phyloP scores from a whole-genome alignment of 2,888 invertebrate genomes.

The Athalia rosae region DNA sequence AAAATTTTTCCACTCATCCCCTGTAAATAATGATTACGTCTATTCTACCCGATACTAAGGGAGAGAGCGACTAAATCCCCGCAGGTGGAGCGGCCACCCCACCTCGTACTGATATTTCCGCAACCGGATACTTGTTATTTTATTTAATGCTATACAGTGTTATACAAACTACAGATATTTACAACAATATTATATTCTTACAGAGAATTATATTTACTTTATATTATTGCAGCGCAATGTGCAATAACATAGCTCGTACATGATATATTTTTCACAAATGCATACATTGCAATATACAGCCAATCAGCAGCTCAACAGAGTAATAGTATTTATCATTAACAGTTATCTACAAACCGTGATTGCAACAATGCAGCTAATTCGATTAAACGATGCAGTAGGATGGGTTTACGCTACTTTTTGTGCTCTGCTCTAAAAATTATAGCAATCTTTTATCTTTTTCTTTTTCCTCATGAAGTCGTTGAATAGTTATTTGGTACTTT shows the following conservation, averaged over 20 bases:
- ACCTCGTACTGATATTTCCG: constrained; percentile 72
- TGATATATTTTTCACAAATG: constrained; percentile 55
- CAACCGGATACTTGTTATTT: constrained; percentile 72
- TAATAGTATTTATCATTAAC: constrained; percentile 70
- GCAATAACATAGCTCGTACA: constrained; percentile 69
- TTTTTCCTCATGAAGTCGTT: not conserved
- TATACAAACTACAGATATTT: constrained; percentile 74
- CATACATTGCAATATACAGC: constrained; percentile 70
- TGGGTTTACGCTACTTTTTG: constrained; percentile 6
- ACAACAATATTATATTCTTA: constrained; percentile 74
- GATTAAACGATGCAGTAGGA: constrained; percentile 62
- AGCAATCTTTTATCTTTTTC: not conserved
- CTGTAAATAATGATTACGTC: constrained; percentile 35
- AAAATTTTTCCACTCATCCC: not conserved
- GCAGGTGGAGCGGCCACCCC: constrained; percentile 73
- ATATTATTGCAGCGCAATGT: constrained; percentile 70
- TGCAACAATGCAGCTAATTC: constrained; percentile 71
- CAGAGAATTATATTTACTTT: constrained; percentile 74
- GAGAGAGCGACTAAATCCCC: constrained; percentile 60
- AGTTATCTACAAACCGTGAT: constrained; percentile 71
- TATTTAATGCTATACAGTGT: constrained; percentile 74
- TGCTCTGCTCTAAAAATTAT: not conserved
- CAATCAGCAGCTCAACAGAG: constrained; percentile 71
- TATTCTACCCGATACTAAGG: constrained; percentile 48
- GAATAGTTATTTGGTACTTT: not conserved